These are phyloP conservation scores for Lampropteryx suffumata DNA, from an alignment of 2,888 invertebrate species.

Conservation along the genomic window DNA sequence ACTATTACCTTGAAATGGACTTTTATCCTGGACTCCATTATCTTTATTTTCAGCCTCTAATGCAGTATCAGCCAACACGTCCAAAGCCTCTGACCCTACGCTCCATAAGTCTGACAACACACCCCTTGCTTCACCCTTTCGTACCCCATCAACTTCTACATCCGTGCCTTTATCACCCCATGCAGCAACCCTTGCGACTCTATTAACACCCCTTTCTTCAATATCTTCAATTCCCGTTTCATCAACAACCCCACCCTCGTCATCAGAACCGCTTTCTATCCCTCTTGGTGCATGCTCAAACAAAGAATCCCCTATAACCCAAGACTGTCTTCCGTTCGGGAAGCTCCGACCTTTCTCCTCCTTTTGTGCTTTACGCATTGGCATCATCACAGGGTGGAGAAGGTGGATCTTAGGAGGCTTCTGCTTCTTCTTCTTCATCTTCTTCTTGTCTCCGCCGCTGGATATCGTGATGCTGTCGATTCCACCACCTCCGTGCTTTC, in stretches of 20 bases:
- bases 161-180: not conserved
- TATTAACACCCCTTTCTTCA: not conserved
- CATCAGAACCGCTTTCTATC: not conserved
- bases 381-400: slow-evolving; percentile 59
- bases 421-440: slow-evolving; percentile 67
- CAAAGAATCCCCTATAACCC: slow-evolving; percentile 55
- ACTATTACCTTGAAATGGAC: slow-evolving; percentile 66
- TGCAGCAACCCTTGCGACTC: not conserved
- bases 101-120: slow-evolving; percentile 57
- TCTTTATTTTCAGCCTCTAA: slow-evolving; percentile 60
- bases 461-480: slow-evolving; percentile 73
- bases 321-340: slow-evolving; percentile 56
- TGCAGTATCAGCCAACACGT: slow-evolving; percentile 64
- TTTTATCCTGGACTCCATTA: slow-evolving; percentile 64
- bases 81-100: slow-evolving; percentile 62
- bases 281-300: not conserved
- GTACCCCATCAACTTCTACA: too few relatives aligned
- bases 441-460: slow-evolving; percentile 61
- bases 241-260: not conserved
- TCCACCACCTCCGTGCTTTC: slow-evolving; percentile 59
- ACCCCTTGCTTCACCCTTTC: slow-evolving; percentile 42
- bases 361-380: slow-evolving; percentile 46
- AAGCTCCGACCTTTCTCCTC: slow-evolving; percentile 69
- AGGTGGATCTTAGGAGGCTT: slow-evolving; percentile 72
- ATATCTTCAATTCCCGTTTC: not conserved